These are phyloP conservation scores for Temnothorax nylanderi DNA, from an alignment of 1,140 invertebrate genomes.

Conservation along the genomic window DNA sequence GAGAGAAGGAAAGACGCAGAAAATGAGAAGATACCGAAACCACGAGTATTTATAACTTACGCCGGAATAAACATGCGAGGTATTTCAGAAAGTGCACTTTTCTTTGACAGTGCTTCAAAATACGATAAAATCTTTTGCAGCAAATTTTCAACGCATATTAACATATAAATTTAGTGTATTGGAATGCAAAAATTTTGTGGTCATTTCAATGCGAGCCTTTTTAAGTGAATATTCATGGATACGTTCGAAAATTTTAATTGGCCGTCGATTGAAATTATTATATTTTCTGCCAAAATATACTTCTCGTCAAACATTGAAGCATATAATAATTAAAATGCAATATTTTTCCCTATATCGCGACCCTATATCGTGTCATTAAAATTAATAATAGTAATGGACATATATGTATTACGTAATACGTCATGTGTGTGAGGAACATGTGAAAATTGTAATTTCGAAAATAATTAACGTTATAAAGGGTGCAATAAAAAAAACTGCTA, in stretches of 20 bases:
- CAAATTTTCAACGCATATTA: not conserved
- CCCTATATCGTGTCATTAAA: not conserved
- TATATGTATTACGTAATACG: not conserved
- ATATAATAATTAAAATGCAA: constrained; percentile 24
- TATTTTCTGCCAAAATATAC: not conserved
- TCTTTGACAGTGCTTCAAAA: too few relatives aligned
- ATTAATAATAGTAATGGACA: constrained; percentile 9
- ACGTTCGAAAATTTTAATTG: not conserved
- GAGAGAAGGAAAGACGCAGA: not conserved
- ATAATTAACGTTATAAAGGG: not conserved
- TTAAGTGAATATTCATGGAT: not conserved
- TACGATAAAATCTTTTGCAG: not conserved
- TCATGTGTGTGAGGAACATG: not conserved
- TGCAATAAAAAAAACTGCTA: not conserved
- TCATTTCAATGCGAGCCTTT: not conserved
- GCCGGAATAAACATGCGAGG: constrained; percentile 77
- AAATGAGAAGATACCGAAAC: constrained; percentile 58
- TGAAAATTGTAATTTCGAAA: not conserved
- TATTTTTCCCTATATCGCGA: not conserved
- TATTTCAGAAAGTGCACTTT: constrained; percentile 77
- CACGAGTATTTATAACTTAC: constrained; percentile 77
- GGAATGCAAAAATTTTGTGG: not conserved
- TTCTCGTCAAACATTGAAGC: not conserved
- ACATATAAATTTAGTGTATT: not conserved
- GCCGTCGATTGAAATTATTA: not conserved